Base-by-base conservation (phyloP, 1,140 invertebrate species). In the Achroia grisella region DNA sequence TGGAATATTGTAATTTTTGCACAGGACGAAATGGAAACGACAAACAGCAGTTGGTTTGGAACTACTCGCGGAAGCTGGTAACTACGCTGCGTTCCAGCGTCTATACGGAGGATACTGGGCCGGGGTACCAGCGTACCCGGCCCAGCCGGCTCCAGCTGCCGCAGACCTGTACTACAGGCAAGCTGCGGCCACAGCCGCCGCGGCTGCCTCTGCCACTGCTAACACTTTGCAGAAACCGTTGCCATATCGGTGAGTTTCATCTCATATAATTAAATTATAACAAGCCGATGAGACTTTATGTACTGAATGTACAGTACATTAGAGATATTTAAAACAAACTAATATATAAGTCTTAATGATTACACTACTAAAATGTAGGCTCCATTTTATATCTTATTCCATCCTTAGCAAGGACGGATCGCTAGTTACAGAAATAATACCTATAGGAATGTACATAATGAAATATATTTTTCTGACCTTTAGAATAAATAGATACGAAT, bases 1-100 rank as follows among this genome's bases (percentile, higher is more conserved):
- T 23, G 2, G 17, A 3, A 23, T 23, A 23, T 23, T 6, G 6
- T 23, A 3, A 23, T 23, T 23, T 23, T 23, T 23, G 88, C 88
- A 8, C 91, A 99, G 98, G 87, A 99, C 98, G 65, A 99, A 99
- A 89, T 99, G 98, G 98, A 99, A 99, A 83, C 91, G 98, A 4
- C 98, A 99, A 86, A 98, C 97, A 1, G 97, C 97, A 0, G 97
- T 99, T 0, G 97, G 97, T 0, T 86, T 98, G 52, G 98, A 99
- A 79, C 89, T 99, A 11, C 86, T 99, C 42, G 95, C 97, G 0
- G 98, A 99, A 77, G 96, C 97, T 0, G 96, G 96, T 4, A 99
- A 98, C 87, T 97, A 97, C 79, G 97, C 97, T 0, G 97, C 97
- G 1, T 95, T 99, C 53, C 97, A 99, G 83, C 90, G 97, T 44